These are phyloP conservation scores for Tapera naevia DNA, from an alignment of 2,797 vertebrate species.

Conservation along the genomic window DNA sequence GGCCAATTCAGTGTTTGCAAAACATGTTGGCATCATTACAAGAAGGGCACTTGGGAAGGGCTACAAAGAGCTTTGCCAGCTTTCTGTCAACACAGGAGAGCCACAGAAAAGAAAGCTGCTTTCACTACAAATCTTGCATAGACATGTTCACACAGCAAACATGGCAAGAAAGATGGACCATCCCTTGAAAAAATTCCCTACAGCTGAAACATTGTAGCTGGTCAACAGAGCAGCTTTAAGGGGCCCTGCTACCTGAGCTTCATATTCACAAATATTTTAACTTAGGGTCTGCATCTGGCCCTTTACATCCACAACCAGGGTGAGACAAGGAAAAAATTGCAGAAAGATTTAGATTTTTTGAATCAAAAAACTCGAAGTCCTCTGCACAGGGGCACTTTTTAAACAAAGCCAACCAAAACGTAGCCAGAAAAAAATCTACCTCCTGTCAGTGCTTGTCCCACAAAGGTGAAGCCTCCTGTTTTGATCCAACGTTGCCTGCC, in stretches of 20 bases:
- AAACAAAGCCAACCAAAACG: background rate
- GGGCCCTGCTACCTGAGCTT: background rate
- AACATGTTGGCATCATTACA: background rate
- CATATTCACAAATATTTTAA: background rate
- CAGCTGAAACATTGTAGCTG: background rate
- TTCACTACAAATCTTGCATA: background rate
- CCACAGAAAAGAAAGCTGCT: background rate
- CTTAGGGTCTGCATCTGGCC: background rate
- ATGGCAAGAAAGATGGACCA: background rate
- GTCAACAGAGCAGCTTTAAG: background rate
- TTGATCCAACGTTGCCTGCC: background rate
- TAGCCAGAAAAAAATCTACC: background rate
- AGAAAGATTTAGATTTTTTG: background rate
- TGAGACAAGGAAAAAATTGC: background rate
- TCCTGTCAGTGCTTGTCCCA: background rate
- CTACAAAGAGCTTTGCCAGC: background rate
- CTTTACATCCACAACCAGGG: background rate
- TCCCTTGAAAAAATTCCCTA: background rate
- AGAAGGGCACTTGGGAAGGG: background rate
- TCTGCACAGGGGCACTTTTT: background rate
- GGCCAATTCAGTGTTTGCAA: background rate
- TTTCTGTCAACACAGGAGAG: background rate
- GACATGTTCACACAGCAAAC: background rate
- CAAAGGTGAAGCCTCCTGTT: background rate
- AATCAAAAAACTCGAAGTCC: background rate